Percentiles rank a stretch among this genome's conserved stretches.
Evolutionary conservation across 2,113 vertebrate species (phyloP).

Genomic region (Ascaphus truei): DNA sequence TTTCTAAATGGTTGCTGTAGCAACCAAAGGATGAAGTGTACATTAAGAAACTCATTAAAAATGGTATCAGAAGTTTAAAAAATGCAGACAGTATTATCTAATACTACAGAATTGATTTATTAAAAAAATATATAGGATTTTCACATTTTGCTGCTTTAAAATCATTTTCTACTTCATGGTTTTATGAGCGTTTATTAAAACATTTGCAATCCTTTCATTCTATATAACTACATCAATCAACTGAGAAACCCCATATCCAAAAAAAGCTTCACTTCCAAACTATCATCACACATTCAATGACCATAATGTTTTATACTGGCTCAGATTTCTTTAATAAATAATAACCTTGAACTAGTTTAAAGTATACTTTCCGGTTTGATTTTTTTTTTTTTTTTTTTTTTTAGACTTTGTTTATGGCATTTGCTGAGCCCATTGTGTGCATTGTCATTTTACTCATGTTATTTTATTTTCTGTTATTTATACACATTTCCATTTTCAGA

Average conservation of each 20-base stretch:
- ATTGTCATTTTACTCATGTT: constrained; percentile 27
- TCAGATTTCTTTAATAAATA: constrained; percentile 29
- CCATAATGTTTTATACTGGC: constrained; percentile 5
- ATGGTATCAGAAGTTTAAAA: too few species aligned
- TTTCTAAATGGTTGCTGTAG: too few species aligned
- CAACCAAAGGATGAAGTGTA: too few species aligned
- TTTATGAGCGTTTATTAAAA: constrained; percentile 29
- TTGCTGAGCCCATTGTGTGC: constrained; percentile 29
- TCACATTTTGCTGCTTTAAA: constrained; percentile 16
- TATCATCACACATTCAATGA: neutral
- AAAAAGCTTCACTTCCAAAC: constrained; percentile 6
- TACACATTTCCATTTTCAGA: constrained; percentile 67
- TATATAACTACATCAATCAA: constrained; percentile 21
- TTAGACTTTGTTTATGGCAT: too few species aligned
- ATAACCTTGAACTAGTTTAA: constrained; percentile 29
- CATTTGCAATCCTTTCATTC: constrained; percentile 32
- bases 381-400: neutral
- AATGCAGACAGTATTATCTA: too few species aligned
- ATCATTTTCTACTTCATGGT: constrained; percentile 32
- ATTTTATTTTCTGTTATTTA: constrained; percentile 28
- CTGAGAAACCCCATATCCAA: constrained; percentile 19
- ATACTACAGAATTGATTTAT: too few species aligned
- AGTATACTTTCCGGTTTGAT: neutral
- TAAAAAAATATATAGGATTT: too few species aligned
- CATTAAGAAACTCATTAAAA: too few species aligned